Base-by-base conservation (phyloP, 64 coral and sea anemone species). In the Astreopora myriophthalma region DNA sequence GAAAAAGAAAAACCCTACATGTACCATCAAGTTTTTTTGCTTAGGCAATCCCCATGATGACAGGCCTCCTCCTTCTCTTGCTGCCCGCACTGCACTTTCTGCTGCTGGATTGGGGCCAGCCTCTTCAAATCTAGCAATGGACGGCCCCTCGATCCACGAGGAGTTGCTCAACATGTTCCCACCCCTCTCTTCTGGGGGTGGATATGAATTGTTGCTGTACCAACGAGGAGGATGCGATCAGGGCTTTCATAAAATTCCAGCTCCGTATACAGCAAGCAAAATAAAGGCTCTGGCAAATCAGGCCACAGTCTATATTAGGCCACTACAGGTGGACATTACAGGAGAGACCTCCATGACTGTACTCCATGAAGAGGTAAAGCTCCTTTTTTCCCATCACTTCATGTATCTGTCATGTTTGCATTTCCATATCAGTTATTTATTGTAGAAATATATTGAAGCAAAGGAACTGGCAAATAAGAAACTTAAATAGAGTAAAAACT, bases 131-230 rank as follows among this genome's bases (percentile, higher is more conserved):
- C 40, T 78, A 29, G 93, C 79, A n/a, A 31, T 95, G 73, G 62
- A 75, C 79, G 73, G 80, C 0, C 58, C 22, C 14, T 61, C 32
- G 3, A 63, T 95, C 13, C 88, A 90, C 46, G 19, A 57, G 25
- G 24, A 76, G n/a, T 57, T 95, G 14, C 30, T 90, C 17, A 79
- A 95, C 28, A 90, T 32, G 12, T 95, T 84, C 85, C 72, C 80
- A 83, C 33, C 30, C 3, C 80, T 90, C 27, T 36, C 34, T 75
- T 63, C 37, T 49, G 79, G 52, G 2, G 93, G 93, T 34, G 87
- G 93, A 39, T 95, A 95, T 73, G 79, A 80, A 26, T 61, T 95
- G 57, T 88, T 95, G 22, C 62, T 95, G 2, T 86, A 90, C 74
- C 87, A 95, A 69, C 36, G 93, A n/a, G 93, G 93, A 35, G 87